Percentiles rank a stretch among this genome's conserved stretches.
Evolutionary conservation across 64 coral and sea anemone genomes (phyloP).

Genomic region (Actinia equina): DNA sequence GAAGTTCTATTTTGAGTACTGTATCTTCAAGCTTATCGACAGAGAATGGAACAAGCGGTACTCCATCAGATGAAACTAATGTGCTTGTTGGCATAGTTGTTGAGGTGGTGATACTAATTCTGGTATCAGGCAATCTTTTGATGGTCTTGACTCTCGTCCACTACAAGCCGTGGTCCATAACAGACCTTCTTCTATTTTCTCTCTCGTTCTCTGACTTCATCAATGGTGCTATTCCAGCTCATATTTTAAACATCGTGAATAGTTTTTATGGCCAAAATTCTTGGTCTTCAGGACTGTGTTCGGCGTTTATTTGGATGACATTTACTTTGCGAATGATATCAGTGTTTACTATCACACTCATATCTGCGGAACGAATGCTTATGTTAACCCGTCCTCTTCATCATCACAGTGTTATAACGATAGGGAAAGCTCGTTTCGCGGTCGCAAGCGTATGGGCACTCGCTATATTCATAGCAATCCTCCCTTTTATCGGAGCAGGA

Average conservation of each 20-base stretch:
- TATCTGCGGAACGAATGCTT: conserved; percentile 72
- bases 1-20: background rate
- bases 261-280: conserved; percentile 72
- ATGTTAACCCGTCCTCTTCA: conserved; percentile 74
- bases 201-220: conserved; percentile 72
- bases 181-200: conserved; percentile 76
- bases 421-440: conserved; percentile 34
- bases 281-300: conserved; percentile 61
- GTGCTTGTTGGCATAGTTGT: conserved; percentile 59
- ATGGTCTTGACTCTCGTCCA: conserved; percentile 68
- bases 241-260: conserved; percentile 76
- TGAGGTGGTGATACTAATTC: conserved; percentile 50
- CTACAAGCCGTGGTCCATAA: conserved; percentile 82
- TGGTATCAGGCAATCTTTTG: conserved; percentile 66
- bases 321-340: conserved; percentile 87
- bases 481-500: conserved; percentile 78
- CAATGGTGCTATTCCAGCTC: conserved; percentile 67
- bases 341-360: conserved; percentile 91
- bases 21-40: background rate
- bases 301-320: conserved; percentile 60
- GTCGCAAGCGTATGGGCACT: conserved; percentile 50
- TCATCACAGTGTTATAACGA: conserved; percentile 65
- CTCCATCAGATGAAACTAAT: conserved; percentile 23
- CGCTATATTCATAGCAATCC: conserved; percentile 57
- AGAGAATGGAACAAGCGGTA: background rate